A percentile compares a stretch with the other conserved stretches of the same genome.
These are phyloP conservation scores for Chironex yamaguchii DNA, from an alignment of 30 jellyfish, hydroid and myxozoan species.

Conservation along the genomic window DNA sequence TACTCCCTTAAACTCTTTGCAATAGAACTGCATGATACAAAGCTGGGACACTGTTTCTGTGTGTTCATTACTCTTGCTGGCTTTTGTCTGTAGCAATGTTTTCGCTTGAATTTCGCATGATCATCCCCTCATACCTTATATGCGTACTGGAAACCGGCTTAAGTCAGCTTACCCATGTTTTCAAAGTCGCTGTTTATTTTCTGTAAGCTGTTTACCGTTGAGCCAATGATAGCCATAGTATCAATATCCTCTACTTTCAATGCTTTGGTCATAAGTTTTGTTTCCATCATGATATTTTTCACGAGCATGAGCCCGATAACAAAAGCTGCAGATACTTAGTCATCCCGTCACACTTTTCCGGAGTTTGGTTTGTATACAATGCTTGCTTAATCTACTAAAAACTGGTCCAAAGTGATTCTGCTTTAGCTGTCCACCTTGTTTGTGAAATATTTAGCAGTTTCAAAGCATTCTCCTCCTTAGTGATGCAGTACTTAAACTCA, in stretches of 20 bases:
- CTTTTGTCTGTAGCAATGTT: slow-evolving; percentile 6
- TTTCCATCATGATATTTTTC: slow-evolving; percentile 44
- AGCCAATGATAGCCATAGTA: slow-evolving; percentile 19
- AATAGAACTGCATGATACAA: slow-evolving; percentile 18
- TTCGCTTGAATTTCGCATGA: slow-evolving; percentile 25
- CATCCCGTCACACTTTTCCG: neutral
- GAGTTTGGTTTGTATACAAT: neutral
- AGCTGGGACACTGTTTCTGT: slow-evolving; percentile 18
- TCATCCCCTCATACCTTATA: slow-evolving; percentile 34
- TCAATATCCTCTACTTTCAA: slow-evolving; percentile 31
- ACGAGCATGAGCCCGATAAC: slow-evolving; percentile 14
- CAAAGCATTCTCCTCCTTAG: too few species aligned
- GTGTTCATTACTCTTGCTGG: slow-evolving; percentile 27
- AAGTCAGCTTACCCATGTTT: too few species aligned
- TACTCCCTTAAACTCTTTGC: neutral
- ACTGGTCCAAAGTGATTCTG: slow-evolving; percentile 18
- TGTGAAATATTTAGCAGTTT: too few species aligned
- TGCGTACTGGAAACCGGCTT: slow-evolving; percentile 52
- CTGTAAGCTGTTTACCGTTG: slow-evolving; percentile 10
- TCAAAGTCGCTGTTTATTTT: too few species aligned
- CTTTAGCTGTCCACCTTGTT: slow-evolving; percentile 13
- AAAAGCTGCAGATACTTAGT: slow-evolving; percentile 29
- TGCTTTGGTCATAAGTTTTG: slow-evolving; percentile 39
- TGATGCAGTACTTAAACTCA: too few species aligned
- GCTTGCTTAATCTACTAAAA: neutral